These are phyloP conservation scores for Holocentrus rufus DNA, from an alignment of 2,797 vertebrate genomes.

Conservation along the genomic window DNA sequence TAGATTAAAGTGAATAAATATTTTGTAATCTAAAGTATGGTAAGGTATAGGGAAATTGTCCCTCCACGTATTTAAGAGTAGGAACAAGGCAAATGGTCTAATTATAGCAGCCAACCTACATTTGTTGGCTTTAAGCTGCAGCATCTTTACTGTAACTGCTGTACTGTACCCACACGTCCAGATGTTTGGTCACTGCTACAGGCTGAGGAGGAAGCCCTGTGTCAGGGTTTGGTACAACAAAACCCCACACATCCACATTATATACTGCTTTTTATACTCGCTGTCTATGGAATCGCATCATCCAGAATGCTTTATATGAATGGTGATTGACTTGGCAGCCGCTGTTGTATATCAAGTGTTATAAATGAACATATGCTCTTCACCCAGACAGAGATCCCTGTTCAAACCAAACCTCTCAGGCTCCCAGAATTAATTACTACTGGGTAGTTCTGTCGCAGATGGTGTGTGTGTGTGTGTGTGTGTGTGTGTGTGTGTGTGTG, in stretches of 20 bases:
- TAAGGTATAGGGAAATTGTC: background rate
- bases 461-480: background rate
- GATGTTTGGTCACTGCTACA: conserved; percentile 33
- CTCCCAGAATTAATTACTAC: conserved; percentile 51
- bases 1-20: no score
- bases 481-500: conserved; percentile 16
- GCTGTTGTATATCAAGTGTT: conserved; percentile 24
- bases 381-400: conserved; percentile 37
- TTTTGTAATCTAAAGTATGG: background rate
- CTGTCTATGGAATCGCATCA: background rate
- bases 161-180: conserved; percentile 22
- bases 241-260: conserved; percentile 7
- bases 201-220: conserved; percentile 14
- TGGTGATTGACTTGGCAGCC: background rate
- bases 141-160: conserved; percentile 18
- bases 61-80: background rate
- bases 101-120: conserved; percentile 12
- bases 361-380: conserved; percentile 50
- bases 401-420: conserved; percentile 39
- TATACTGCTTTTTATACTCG: conserved; percentile 8
- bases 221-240: conserved; percentile 16
- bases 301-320: background rate
- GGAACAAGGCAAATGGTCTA: conserved; percentile 2
- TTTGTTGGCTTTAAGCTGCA: conserved; percentile 17
- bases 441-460: conserved; percentile 27